These are phyloP conservation scores for Linepithema humile DNA, from an alignment of 1,140 invertebrate species.

Conservation along the genomic window DNA sequence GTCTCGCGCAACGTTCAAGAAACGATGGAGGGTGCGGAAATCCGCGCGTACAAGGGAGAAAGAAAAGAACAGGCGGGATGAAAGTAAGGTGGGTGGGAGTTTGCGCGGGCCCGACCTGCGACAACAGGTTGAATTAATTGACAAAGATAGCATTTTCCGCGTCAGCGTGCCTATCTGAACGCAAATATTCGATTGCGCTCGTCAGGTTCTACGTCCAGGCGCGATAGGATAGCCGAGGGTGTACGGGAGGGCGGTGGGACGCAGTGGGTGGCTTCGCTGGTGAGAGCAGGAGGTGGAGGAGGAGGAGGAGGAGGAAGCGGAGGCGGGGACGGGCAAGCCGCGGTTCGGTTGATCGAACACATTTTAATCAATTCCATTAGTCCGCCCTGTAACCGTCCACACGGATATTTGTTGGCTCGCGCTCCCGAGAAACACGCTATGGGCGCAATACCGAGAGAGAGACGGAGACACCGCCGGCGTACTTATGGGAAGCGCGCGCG, in stretches of 20 bases:
- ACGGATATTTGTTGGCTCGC: slow-evolving; percentile 70
- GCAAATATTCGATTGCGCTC: slow-evolving; percentile 81
- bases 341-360: slow-evolving; percentile 83
- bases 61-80: background rate
- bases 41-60: background rate
- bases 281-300: slow-evolving; percentile 33
- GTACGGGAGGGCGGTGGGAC: slow-evolving; percentile 56
- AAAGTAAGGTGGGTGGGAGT: background rate
- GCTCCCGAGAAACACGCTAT: slow-evolving; percentile 57
- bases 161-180: slow-evolving; percentile 79
- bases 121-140: slow-evolving; percentile 84
- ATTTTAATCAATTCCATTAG: slow-evolving; percentile 85
- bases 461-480: slow-evolving; percentile 39
- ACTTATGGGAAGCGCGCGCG: slow-evolving; percentile 49
- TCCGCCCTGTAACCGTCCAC: slow-evolving; percentile 77
- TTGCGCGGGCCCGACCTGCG: slow-evolving; percentile 61
- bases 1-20: background rate
- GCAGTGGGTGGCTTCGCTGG: slow-evolving; percentile 47
- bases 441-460: slow-evolving; percentile 54
- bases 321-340: slow-evolving; percentile 54
- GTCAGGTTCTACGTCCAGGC: slow-evolving; percentile 63
- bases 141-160: slow-evolving; percentile 83
- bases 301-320: slow-evolving; percentile 9
- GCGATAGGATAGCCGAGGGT: slow-evolving; percentile 66
- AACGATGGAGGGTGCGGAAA: background rate